Evolutionary conservation across 2,888 invertebrate genomes (phyloP), one percentile per base, ranked within the genome.

Genomic region (Rotaria magnacalcarata): DNA sequence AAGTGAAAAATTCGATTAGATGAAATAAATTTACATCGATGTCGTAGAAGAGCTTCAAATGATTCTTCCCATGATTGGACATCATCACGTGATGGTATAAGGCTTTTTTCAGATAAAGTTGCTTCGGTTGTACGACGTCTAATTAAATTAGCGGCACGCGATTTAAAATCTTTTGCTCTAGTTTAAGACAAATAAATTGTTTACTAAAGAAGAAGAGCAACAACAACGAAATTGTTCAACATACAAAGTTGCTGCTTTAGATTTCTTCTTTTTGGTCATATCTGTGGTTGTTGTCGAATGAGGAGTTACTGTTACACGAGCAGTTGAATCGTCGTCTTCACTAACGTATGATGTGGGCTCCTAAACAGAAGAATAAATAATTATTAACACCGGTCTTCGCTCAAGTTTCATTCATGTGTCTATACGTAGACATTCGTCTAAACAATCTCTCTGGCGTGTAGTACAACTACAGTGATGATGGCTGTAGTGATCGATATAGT

Each of bases 111-210:
- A 19, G 90, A 90, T 14, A 92, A 89, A 5, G 91, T 90, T 43
- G 92, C 90, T 88, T 92, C 92, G 19, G 92, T 92, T 88, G 92
- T 91, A 67, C 92, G 89, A 87, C 92, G 89, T 80, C 92, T 89
- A 34, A 92, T 89, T 88, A 92, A 92, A 85, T 86, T 86, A 87
- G 91, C 90, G 85, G 92, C 89, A 87, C 91, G 90, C 87, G 91
- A 90, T 87, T 91, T 91, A 89, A 92, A 90, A 88, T 92, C 92
- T 87, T 91, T 91, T 27, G 92, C 91, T 88, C 92, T 92, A 89
- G 8, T 88, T 88, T 87, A 85, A 74, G 84, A 41, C 21, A 50
- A 75, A 75, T 43, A 4, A 43, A 24, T 21, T 11, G 5, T 43
- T 47, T 11, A 75, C 43, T 75, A 5, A 75, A 10, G 5, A 2